Percentiles rank a stretch among this genome's conserved stretches.
phyloP scores from a whole-genome alignment of 53 echinoderm and acorn worm species.

The Arbacia lixula region DNA sequence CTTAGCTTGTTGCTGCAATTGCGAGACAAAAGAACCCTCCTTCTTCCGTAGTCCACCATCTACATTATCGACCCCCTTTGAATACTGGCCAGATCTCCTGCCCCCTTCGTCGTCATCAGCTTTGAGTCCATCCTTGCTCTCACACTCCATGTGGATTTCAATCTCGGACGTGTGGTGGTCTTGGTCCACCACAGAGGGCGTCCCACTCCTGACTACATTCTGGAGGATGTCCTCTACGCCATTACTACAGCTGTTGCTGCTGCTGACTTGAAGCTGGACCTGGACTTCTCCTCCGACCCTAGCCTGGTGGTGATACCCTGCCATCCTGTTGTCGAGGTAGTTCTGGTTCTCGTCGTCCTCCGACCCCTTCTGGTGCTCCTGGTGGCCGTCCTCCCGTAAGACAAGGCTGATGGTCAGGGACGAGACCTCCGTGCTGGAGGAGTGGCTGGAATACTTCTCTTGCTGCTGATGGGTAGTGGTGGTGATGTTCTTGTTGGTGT shows the following conservation, averaged over 20 bases:
- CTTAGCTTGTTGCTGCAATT: neutral
- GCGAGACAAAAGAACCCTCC: neutral
- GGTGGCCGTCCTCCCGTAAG: conserved; percentile 3
- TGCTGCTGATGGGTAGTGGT: too few species aligned
- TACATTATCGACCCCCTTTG: neutral
- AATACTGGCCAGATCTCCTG: neutral
- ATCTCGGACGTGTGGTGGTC: conserved; percentile 20
- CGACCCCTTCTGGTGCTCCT: neutral
- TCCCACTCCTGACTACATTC: conserved; percentile 7
- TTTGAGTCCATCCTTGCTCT: conserved; percentile 23
- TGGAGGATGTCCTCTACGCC: too few species aligned
- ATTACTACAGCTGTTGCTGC: too few species aligned
- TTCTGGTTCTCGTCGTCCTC: conserved; percentile 41
- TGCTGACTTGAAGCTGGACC: neutral
- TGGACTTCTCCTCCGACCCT: neutral
- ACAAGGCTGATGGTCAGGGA: conserved; percentile 33
- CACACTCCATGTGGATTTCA: conserved; percentile 42
- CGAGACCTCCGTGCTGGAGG: neutral
- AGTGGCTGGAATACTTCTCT: neutral
- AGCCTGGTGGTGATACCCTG: neutral
- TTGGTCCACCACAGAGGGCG: neutral
- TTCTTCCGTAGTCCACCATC: conserved; percentile 14
- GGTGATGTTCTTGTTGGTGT: conserved; percentile 51
- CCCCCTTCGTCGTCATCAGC: conserved; percentile 1
- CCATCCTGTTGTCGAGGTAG: conserved; percentile 23